These are phyloP conservation scores for Crematogaster levior DNA, from an alignment of 2,888 invertebrate genomes.

Conservation along the genomic window DNA sequence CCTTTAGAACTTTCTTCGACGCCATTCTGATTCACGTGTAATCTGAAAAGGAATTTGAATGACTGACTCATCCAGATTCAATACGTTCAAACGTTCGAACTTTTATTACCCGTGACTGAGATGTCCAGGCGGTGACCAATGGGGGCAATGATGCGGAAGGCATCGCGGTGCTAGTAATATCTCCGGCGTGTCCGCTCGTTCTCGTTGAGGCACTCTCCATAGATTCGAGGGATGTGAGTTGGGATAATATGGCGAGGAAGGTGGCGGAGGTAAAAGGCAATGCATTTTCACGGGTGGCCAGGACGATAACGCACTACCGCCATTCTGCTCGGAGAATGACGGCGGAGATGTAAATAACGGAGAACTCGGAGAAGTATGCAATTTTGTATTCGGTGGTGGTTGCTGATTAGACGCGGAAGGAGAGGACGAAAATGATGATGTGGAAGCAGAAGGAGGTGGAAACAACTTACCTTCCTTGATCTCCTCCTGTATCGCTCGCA, in stretches of 20 bases:
- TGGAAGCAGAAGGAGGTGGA: constrained; percentile 88
- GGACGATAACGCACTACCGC: constrained; percentile 71
- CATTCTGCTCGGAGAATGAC: constrained; percentile 73
- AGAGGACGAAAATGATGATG: constrained; percentile 81
- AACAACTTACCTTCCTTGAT: constrained; percentile 93
- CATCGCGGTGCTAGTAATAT: constrained; percentile 91
- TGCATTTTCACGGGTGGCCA: constrained; percentile 85
- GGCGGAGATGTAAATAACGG: constrained; percentile 77
- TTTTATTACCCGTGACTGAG: constrained; percentile 78
- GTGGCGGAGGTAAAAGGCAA: constrained; percentile 81
- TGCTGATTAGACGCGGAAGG: constrained; percentile 82
- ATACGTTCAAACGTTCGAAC: neutral
- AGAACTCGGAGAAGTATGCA: constrained; percentile 82
- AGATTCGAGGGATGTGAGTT: constrained; percentile 79
- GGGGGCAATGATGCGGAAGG: constrained; percentile 81
- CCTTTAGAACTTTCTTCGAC: constrained; percentile 75
- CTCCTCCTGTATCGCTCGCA: constrained; percentile 94
- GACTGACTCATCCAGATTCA: neutral
- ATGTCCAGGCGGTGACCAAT: constrained; percentile 80
- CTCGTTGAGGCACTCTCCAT: constrained; percentile 83
- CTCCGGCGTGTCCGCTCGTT: constrained; percentile 91
- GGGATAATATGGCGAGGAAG: constrained; percentile 80
- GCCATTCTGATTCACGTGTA: constrained; percentile 70
- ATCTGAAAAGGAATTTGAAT: constrained; percentile 49
- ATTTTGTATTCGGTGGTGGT: constrained; percentile 88